A percentile compares a stretch with the other conserved stretches of the same genome.
phyloP scores from a whole-genome alignment of 2,888 invertebrate genomes.

The Callosobruchus maculatus region DNA sequence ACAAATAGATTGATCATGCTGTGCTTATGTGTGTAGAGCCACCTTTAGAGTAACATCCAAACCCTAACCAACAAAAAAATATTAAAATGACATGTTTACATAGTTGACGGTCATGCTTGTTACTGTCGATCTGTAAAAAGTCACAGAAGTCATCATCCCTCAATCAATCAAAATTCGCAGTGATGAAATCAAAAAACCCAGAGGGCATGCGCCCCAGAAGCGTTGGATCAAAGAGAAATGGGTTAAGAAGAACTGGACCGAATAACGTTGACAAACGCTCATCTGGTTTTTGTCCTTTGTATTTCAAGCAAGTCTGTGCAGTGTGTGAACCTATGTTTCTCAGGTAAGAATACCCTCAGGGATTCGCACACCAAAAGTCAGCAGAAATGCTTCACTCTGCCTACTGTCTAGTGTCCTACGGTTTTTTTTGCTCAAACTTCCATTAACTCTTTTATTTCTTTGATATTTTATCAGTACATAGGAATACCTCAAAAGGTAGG shows the following conservation, averaged over 20 bases:
- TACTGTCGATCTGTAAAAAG: not conserved
- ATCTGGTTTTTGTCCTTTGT: not conserved
- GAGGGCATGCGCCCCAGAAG: not conserved
- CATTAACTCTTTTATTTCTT: no score
- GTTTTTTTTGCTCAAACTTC: no score
- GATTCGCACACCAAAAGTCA: no score
- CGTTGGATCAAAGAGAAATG: not conserved
- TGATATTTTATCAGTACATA: no score
- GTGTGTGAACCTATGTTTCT: conserved; percentile 3
- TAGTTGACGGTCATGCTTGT: not conserved
- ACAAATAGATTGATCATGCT: no score
- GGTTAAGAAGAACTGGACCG: not conserved
- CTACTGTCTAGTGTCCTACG: no score
- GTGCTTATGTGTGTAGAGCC: no score
- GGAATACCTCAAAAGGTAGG: no score
- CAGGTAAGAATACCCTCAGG: no score
- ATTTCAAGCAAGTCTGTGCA: conserved; percentile 1
- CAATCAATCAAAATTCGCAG: not conserved
- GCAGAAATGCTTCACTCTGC: no score
- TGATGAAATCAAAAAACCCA: not conserved
- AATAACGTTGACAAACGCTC: not conserved
- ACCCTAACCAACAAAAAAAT: no score
- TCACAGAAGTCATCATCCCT: not conserved
- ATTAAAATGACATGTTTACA: not conserved
- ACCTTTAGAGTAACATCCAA: no score